These are phyloP conservation scores for Nipponacmea schrenckii DNA, from an alignment of 2,888 invertebrate genomes.

Conservation along the genomic window DNA sequence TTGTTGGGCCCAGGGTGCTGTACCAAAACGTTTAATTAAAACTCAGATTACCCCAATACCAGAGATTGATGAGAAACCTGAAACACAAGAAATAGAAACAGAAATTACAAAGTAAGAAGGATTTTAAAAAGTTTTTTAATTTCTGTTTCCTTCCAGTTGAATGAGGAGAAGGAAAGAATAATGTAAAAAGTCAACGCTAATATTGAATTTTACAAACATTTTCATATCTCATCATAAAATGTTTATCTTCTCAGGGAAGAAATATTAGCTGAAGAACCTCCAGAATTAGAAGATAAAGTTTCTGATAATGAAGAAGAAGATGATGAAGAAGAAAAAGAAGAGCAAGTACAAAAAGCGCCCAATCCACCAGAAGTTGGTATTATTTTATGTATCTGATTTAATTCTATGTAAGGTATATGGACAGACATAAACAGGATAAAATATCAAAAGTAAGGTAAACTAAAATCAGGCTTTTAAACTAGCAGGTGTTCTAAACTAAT, in stretches of 20 bases:
- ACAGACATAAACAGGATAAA: background rate
- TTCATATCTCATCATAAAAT: too few species aligned
- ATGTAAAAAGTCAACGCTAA: too few species aligned
- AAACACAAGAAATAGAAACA: conserved; percentile 29
- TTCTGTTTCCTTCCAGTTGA: too few species aligned
- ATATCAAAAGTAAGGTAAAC: too few species aligned
- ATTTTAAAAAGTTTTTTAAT: background rate
- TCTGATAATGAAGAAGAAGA: conserved; percentile 29
- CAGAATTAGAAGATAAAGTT: conserved; percentile 48
- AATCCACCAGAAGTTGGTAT: conserved; percentile 15
- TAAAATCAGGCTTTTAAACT: too few species aligned
- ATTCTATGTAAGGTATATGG: background rate
- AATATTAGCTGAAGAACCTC: conserved; percentile 34
- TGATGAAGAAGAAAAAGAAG: conserved; percentile 1
- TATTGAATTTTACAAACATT: too few species aligned
- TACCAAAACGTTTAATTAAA: conserved; percentile 52
- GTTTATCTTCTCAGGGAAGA: conserved; percentile 19
- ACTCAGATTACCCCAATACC: conserved; percentile 35
- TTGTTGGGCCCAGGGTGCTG: conserved; percentile 68
- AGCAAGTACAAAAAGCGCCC: conserved; percentile 13
- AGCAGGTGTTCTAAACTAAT: too few species aligned
- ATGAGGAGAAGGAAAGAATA: too few species aligned
- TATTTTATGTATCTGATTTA: background rate
- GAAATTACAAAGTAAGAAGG: conserved; percentile 16
- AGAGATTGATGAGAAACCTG: conserved; percentile 44